A percentile compares a stretch with the other conserved stretches of the same genome.
phyloP scores from a whole-genome alignment of 2,797 vertebrate species.

The Lophius americanus region DNA sequence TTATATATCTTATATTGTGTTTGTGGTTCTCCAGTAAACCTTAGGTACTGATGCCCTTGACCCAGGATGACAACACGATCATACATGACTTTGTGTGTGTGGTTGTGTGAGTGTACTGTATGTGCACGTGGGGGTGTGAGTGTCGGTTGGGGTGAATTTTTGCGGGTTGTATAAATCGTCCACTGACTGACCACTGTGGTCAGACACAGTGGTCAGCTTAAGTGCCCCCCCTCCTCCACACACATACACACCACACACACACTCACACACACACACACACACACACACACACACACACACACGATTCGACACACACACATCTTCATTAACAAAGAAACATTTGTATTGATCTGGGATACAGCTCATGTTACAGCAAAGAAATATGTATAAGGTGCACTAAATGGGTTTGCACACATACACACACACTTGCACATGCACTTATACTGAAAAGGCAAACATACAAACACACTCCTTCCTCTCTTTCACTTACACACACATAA shows the following conservation, averaged over 20 bases:
- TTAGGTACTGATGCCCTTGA: constrained; percentile 11
- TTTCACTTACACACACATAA: constrained; percentile 32
- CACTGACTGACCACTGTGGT: constrained; percentile 75
- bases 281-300: constrained; percentile 72
- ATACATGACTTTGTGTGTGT: constrained; percentile 31
- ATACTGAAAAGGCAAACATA: neutral
- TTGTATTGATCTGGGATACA: constrained; percentile 95
- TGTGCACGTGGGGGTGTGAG: constrained; percentile 15
- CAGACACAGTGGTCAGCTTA: constrained; percentile 68
- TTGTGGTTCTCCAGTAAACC: neutral
- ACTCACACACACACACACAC: constrained; percentile 82
- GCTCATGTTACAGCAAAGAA: constrained; percentile 83
- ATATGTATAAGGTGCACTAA: constrained; percentile 72
- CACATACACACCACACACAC: constrained; percentile 31
- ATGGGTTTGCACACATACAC: constrained; percentile 55
- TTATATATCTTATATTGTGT: too few relatives aligned
- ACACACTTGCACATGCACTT: constrained; percentile 22
- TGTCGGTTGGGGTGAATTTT: constrained; percentile 34
- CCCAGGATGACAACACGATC: constrained; percentile 24
- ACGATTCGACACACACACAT: constrained; percentile 87
- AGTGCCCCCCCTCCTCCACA: constrained; percentile 28
- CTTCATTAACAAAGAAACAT: constrained; percentile 99
- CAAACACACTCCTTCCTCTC: constrained; percentile 23
- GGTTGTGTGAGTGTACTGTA: constrained; percentile 23
- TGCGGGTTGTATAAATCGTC: constrained; percentile 74